A percentile compares a stretch with the other conserved stretches of the same genome.
Evolutionary conservation across 2,113 vertebrate species (phyloP).

Genomic region (Oryzias curvinotus): DNA sequence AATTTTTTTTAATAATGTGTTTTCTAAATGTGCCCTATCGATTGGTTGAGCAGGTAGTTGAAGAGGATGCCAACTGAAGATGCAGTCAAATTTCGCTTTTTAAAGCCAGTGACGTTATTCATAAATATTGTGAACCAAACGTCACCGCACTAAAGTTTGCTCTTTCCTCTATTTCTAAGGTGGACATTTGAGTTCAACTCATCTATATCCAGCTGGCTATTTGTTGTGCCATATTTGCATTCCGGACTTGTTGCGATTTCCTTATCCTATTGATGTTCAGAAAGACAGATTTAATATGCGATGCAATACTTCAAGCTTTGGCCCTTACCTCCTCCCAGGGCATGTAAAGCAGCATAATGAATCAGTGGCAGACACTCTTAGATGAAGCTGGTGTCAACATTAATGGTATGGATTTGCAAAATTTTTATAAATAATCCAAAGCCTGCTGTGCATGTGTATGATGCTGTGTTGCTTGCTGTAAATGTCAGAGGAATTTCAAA

Average conservation of each 20-base stretch:
- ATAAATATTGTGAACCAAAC: too few species aligned
- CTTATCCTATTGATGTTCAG: constrained; percentile 57
- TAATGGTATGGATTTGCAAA: constrained; percentile 35
- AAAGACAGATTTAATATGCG: constrained; percentile 63
- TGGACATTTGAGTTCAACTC: constrained; percentile 12
- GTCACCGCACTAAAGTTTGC: constrained; percentile 2
- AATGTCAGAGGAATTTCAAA: constrained; percentile 40
- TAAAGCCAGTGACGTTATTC: too few species aligned
- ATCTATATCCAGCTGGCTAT: constrained; percentile 9
- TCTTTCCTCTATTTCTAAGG: not conserved
- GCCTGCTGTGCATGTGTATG: constrained; percentile 22
- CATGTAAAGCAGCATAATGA: constrained; percentile 61
- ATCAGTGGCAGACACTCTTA: constrained; percentile 53
- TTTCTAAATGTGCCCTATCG: too few species aligned
- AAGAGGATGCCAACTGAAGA: too few species aligned
- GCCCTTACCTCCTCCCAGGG: constrained; percentile 52
- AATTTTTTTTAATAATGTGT: too few species aligned
- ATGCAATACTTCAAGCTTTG: constrained; percentile 55
- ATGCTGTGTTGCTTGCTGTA: constrained; percentile 7
- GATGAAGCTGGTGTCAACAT: constrained; percentile 46
- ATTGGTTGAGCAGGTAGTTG: too few species aligned
- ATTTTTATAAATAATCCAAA: constrained; percentile 37
- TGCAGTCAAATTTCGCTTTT: too few species aligned
- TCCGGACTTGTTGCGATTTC: constrained; percentile 42
- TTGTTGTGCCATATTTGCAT: constrained; percentile 46